Evolutionary conservation across 2,888 invertebrate genomes (phyloP), one percentile per base, ranked within the genome.

Genomic region (Neria commutata): DNA sequence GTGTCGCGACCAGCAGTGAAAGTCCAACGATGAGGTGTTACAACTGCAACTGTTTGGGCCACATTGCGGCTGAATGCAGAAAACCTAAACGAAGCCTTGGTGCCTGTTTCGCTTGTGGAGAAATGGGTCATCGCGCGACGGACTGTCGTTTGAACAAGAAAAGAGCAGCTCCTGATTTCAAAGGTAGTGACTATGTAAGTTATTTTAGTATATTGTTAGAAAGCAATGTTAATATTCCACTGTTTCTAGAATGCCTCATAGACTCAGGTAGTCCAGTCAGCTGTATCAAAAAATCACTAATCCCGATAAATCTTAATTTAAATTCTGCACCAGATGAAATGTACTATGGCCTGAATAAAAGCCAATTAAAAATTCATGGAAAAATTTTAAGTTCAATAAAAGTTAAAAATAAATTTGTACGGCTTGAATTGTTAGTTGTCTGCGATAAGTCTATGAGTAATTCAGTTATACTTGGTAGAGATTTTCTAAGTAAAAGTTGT

Each of bases 191-290:
- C 17, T 19, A 34, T 3, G 52, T 34, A 34, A 52, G 40, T 26
- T 16, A 52, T 52, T 52, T 40, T 2, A 40, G 26, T 52, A 17
- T 52, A 26, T 40, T 3, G 25, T 1, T 40, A 34, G 42, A 40
- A 23, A 26, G 49, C 23, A 26, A 21, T 29, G 10, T 5, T 8
- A 55, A 24, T 40, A 19, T 56, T 45, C 54, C 26, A 33, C 52
- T 56, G 11, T 58, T 6, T 54, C 34, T 64, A 60, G 62, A 58
- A 56, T 63, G 63, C 60, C 55, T 56, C 49, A 61, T 63, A 63
- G 63, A 64, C 56, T 61, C 64, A 17, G 66, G 61, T 8, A 64
- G 66, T 37, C 58, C 66, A 33, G 56, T 61, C 33, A 66, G 62
- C 25, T 33, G 64, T 14, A 45, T 61, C 0, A 53, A 48, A 11